Conservation (phyloP, 2,113 vertebrate species). For the Sminthopsis crassicaudata region DNA sequence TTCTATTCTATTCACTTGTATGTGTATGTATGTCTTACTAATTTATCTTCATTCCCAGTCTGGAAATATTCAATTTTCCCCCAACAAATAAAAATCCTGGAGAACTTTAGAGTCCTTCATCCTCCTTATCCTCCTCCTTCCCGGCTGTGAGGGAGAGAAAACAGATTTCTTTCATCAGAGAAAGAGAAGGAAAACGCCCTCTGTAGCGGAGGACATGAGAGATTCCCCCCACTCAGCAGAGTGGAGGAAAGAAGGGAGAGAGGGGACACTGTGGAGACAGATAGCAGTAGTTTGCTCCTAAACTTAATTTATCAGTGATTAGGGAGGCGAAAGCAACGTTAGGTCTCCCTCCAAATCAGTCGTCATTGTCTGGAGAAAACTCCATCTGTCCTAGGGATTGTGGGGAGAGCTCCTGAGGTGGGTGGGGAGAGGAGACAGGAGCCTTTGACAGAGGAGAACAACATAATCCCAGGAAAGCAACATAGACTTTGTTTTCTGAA, state of each 20-base stretch:
- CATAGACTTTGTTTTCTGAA: background rate
- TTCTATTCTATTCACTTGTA: background rate
- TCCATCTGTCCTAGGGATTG: background rate
- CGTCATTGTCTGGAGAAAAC: background rate
- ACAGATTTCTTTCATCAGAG: constrained; percentile 14
- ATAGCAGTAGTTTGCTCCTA: constrained; percentile 40
- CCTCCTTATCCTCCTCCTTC: background rate
- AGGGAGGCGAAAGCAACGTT: background rate
- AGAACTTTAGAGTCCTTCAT: background rate
- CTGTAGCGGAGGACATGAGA: background rate
- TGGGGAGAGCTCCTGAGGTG: constrained; percentile 1
- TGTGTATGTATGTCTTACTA: background rate
- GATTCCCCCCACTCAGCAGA: background rate
- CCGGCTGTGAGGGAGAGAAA: background rate
- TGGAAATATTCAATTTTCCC: background rate
- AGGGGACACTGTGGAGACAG: background rate
- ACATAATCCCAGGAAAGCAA: background rate
- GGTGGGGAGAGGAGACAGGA: background rate
- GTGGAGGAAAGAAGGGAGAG: background rate
- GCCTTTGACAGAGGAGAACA: constrained; percentile 4
- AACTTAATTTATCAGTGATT: constrained; percentile 43
- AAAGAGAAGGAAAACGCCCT: background rate
- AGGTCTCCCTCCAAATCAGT: constrained; percentile 37
- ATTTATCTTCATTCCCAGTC: background rate
- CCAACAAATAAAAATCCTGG: background rate